phyloP scores from a whole-genome alignment of 2,797 vertebrate species.

The Cirrhinus mrigala region DNA sequence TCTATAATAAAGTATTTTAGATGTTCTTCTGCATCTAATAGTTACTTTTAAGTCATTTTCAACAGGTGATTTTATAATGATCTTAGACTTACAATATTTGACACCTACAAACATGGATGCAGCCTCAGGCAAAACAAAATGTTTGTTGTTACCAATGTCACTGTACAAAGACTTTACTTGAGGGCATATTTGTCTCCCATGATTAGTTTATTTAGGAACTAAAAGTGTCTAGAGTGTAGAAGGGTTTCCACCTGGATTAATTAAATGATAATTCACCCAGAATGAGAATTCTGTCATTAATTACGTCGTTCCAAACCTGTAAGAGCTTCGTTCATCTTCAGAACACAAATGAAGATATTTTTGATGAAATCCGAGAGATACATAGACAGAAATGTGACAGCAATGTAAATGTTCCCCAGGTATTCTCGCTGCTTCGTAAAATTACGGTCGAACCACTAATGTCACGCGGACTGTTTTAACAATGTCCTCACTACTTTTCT shows the following conservation, averaged over 20 bases:
- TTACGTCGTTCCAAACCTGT: no score
- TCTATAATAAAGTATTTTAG: no score
- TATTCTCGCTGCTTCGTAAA: no score
- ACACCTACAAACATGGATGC: neutral
- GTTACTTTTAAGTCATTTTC: neutral
- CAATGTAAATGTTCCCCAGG: no score
- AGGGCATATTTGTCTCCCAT: neutral
- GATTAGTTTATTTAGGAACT: neutral
- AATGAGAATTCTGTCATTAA: no score
- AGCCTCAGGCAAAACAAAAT: neutral
- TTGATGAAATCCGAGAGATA: no score
- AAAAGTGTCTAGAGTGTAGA: neutral
- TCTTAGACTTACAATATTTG: neutral
- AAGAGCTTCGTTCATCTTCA: no score
- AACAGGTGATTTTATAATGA: neutral
- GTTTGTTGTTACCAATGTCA: neutral
- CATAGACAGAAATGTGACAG: no score
- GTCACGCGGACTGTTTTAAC: no score
- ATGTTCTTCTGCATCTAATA: neutral
- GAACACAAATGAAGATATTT: no score
- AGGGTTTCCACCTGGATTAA: neutral
- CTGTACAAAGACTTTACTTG: neutral
- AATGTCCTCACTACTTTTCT: no score
- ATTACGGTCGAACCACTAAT: no score
- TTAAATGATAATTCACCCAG: neutral